A percentile compares a stretch with the other conserved stretches of the same genome.
These are phyloP conservation scores for Chironomus tentans DNA, from an alignment of 2,888 invertebrate genomes.

Conservation along the genomic window DNA sequence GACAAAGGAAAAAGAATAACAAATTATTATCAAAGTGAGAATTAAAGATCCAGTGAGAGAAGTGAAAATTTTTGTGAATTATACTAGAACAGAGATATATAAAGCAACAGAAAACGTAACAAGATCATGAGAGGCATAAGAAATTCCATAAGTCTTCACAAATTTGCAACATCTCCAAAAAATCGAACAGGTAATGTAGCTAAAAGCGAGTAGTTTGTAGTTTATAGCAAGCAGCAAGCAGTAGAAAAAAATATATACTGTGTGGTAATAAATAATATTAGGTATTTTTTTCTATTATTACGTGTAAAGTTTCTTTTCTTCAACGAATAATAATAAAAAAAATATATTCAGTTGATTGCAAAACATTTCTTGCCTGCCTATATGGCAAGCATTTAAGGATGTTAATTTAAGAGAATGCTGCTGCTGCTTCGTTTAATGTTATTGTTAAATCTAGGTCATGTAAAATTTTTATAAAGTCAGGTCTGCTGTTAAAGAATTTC, in stretches of 20 bases:
- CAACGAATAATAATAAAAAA: no score
- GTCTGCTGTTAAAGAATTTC: background rate
- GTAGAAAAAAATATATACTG: background rate
- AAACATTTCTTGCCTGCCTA: background rate
- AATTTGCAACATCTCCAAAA: conserved; percentile 17
- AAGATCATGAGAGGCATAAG: conserved; percentile 18
- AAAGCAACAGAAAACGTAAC: background rate
- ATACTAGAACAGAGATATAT: no score
- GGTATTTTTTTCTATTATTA: background rate
- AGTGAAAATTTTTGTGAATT: no score
- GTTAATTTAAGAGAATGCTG: background rate
- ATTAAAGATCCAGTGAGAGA: background rate
- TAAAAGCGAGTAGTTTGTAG: no score
- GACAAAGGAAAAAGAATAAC: background rate
- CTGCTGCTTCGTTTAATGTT: background rate
- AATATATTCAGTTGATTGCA: background rate
- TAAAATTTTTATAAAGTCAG: background rate
- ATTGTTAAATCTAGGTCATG: background rate
- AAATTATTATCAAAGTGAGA: background rate
- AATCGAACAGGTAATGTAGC: conserved; percentile 17
- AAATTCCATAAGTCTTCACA: conserved; percentile 18
- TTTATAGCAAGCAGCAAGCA: background rate
- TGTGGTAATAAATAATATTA: background rate
- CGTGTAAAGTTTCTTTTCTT: background rate
- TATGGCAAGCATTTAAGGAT: background rate